Conservation (phyloP, 2,888 invertebrate genomes). For the Pyralis farinalis region DNA sequence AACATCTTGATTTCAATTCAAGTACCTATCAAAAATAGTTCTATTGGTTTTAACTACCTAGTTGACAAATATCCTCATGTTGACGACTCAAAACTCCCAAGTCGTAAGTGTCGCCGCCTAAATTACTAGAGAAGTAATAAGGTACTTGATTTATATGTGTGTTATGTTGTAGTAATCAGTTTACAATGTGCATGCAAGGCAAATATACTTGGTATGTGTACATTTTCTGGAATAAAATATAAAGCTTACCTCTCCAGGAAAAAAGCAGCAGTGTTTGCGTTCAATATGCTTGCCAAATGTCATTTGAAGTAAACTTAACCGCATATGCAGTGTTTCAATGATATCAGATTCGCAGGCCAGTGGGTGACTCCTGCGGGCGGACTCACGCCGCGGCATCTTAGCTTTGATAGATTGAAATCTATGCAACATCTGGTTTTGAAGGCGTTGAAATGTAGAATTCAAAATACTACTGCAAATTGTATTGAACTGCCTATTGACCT, state of each 20-base stretch:
- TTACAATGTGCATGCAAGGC: no score
- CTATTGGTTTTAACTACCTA: no score
- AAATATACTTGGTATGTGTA: no score
- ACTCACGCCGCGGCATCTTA: slow-evolving; percentile 95
- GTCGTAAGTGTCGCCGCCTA: no score
- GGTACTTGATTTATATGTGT: no score
- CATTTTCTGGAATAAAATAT: no score
- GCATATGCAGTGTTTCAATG: slow-evolving; percentile 95
- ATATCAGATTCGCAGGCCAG: slow-evolving; percentile 96
- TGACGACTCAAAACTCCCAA: no score
- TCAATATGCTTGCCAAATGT: slow-evolving; percentile 97
- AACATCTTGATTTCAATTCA: no score
- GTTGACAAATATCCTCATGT: no score
- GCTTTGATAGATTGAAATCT: slow-evolving; percentile 93
- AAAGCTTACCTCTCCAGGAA: slow-evolving; percentile 95
- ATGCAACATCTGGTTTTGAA: slow-evolving; percentile 91
- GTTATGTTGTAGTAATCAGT: no score
- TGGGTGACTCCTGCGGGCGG: slow-evolving; percentile 94
- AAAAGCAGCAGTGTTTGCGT: slow-evolving; percentile 95
- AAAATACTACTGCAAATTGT: slow-evolving; percentile 88
- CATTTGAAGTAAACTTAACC: slow-evolving; percentile 94
- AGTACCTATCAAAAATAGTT: no score
- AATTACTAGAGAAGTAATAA: no score
- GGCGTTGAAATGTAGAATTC: slow-evolving; percentile 91
- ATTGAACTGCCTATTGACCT: slow-evolving; percentile 93